Percentiles rank a stretch among this genome's conserved stretches.
These are phyloP conservation scores for Nanorana parkeri DNA, from an alignment of 2,113 vertebrate species.

Conservation along the genomic window DNA sequence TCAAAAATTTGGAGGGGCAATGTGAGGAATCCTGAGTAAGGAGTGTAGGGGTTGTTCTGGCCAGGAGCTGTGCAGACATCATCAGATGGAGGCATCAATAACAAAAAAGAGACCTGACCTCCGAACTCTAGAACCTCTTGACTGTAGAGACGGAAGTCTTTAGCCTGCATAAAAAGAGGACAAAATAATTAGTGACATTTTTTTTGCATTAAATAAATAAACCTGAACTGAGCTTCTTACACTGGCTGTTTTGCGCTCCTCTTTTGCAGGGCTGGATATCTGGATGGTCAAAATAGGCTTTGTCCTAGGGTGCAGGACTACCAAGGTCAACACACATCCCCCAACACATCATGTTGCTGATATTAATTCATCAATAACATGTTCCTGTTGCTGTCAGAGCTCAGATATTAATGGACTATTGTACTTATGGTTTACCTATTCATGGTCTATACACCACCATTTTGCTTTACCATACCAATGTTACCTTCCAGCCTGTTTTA, in stretches of 20 bases:
- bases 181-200: not conserved
- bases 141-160: conserved; percentile 88
- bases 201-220: not conserved
- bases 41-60: conserved; percentile 86
- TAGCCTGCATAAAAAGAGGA: conserved; percentile 69
- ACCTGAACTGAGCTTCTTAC: not conserved
- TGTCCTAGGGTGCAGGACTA: too few relatives aligned
- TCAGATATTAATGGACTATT: too few relatives aligned
- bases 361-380: too few relatives aligned
- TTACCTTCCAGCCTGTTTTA: too few relatives aligned
- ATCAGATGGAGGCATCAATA: conserved; percentile 86
- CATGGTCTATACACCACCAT: too few relatives aligned
- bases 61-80: conserved; percentile 88
- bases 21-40: conserved; percentile 82
- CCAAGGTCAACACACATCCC: too few relatives aligned
- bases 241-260: not conserved
- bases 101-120: conserved; percentile 84
- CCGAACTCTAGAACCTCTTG: conserved; percentile 90
- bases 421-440: too few relatives aligned
- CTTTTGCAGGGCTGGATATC: too few relatives aligned
- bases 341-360: too few relatives aligned
- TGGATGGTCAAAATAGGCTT: too few relatives aligned
- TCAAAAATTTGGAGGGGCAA: conserved; percentile 91
- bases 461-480: too few relatives aligned
- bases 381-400: too few relatives aligned